These are phyloP conservation scores for Lingula anatina DNA, from an alignment of 2,888 invertebrate genomes.

Conservation along the genomic window DNA sequence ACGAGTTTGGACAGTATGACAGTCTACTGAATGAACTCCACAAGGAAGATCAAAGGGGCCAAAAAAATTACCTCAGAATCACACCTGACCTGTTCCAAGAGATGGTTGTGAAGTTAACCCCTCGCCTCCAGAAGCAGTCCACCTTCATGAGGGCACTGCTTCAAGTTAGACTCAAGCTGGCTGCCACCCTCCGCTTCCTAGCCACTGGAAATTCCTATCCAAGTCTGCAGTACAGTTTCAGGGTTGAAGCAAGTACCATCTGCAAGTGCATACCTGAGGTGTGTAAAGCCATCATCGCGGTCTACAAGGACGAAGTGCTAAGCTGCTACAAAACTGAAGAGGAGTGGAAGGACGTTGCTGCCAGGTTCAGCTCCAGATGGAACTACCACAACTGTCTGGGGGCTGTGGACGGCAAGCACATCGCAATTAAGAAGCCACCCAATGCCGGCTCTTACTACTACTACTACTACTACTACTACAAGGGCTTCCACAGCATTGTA, in stretches of 20 bases:
- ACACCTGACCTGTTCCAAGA: constrained; percentile 2
- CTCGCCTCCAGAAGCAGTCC: neutral
- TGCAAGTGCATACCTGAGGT: constrained; percentile 2
- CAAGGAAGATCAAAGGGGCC: constrained; percentile 2
- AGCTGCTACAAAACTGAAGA: constrained; percentile 1
- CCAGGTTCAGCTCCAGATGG: neutral
- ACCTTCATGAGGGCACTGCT: neutral
- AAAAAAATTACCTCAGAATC: constrained; percentile 4
- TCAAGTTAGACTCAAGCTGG: constrained; percentile 7
- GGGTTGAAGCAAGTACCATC: constrained; percentile 9
- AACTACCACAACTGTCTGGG: constrained; percentile 3
- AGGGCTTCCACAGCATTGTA: constrained; percentile 3
- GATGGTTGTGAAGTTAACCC: neutral
- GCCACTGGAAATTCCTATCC: constrained; percentile 8
- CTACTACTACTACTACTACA: constrained; percentile 6
- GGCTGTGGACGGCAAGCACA: constrained; percentile 6
- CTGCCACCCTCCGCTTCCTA: constrained; percentile 9
- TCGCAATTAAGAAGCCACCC: constrained; percentile 1
- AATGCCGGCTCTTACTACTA: neutral
- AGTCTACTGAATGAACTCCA: constrained; percentile 3
- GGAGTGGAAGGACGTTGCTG: constrained; percentile 5
- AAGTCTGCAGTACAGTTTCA: constrained; percentile 5
- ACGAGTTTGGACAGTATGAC: constrained; percentile 1
- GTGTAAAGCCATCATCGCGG: constrained; percentile 7
- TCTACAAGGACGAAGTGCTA: constrained; percentile 6